These are phyloP conservation scores for Marmota monax DNA, from an alignment of 2,113 vertebrate species.

Conservation along the genomic window DNA sequence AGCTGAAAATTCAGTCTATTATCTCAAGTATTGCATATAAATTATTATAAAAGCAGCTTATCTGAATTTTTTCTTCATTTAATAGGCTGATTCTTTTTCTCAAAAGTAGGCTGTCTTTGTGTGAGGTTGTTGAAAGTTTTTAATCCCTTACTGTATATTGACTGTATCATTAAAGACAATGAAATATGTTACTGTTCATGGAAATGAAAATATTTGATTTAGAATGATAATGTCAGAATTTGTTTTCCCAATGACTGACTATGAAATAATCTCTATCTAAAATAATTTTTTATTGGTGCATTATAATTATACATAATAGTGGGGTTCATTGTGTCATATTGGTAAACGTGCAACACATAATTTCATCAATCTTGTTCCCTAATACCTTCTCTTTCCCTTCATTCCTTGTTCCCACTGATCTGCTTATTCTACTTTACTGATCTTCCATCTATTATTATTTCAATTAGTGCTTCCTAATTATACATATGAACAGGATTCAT, in stretches of 20 bases:
- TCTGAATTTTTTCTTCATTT: background rate
- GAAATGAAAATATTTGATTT: slow-evolving; percentile 45
- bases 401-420: too few species aligned
- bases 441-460: too few species aligned
- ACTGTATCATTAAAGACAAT: background rate
- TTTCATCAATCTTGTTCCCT: too few species aligned
- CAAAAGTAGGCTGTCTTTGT: background rate
- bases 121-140: background rate
- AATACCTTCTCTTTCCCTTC: too few species aligned
- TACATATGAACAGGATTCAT: too few species aligned
- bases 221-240: background rate
- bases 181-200: background rate
- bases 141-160: slow-evolving; percentile 32
- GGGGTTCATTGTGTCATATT: too few species aligned
- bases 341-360: too few species aligned
- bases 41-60: slow-evolving; percentile 25
- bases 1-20: slow-evolving; percentile 4
- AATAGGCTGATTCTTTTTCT: background rate
- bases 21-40: background rate
- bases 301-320: too few species aligned
- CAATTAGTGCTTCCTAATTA: too few species aligned
- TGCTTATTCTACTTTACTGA: too few species aligned
- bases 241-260: background rate
- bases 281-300: too few species aligned
- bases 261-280: slow-evolving; percentile 49